Percentiles rank a stretch among this genome's conserved stretches.
These are phyloP conservation scores for Tylochromis polylepis DNA, from an alignment of 2,113 vertebrate species.

Conservation along the genomic window DNA sequence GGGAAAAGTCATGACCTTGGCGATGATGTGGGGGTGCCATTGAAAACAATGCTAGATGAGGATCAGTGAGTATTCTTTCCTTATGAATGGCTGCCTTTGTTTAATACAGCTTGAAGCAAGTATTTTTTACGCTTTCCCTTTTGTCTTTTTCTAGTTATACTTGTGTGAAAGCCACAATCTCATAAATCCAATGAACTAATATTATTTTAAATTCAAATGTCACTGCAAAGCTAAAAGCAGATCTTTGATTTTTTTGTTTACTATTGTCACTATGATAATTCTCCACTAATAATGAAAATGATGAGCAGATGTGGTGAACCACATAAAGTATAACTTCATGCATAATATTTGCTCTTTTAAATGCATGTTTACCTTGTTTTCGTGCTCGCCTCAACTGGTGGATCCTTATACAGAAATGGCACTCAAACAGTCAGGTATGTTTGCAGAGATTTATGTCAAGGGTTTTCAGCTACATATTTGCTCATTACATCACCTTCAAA, in stretches of 20 bases:
- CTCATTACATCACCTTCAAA: neutral
- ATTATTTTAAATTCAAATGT: neutral
- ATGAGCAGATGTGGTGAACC: neutral
- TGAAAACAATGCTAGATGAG: conserved; percentile 68
- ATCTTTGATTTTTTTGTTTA: neutral
- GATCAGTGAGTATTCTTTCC: conserved; percentile 69
- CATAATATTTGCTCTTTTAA: conserved; percentile 33
- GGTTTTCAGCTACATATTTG: neutral
- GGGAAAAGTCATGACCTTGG: conserved; percentile 64
- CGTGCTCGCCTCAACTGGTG: conserved; percentile 43
- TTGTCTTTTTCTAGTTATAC: neutral
- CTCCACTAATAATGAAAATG: neutral
- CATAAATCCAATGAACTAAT: neutral
- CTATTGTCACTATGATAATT: neutral
- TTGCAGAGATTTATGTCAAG: neutral
- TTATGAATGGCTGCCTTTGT: neutral
- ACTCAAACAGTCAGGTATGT: conserved; percentile 70
- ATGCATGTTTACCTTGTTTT: conserved; percentile 70
- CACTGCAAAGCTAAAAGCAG: neutral
- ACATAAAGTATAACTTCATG: conserved; percentile 18
- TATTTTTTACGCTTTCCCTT: neutral
- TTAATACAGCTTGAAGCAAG: conserved; percentile 25
- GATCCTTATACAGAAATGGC: conserved; percentile 67
- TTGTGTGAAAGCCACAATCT: conserved; percentile 9
- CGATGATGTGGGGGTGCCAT: conserved; percentile 55